A percentile compares a stretch with the other conserved stretches of the same genome.
These are phyloP conservation scores for Pyrochroa serraticornis DNA, from an alignment of 2,888 invertebrate species.

Conservation along the genomic window DNA sequence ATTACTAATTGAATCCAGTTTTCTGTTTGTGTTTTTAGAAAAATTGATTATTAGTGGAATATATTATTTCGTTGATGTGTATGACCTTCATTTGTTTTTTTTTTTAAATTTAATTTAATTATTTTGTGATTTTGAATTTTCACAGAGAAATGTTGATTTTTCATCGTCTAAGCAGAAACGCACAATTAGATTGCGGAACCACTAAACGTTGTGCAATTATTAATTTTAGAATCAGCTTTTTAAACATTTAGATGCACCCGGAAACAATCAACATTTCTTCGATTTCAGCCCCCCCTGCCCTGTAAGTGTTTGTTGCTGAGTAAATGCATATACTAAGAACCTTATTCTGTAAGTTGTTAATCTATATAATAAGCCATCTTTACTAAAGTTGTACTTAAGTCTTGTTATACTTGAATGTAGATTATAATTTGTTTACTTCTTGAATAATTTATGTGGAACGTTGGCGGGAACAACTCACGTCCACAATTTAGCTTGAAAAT, in stretches of 20 bases:
- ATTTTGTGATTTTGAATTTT: too few relatives aligned
- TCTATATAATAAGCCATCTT: conserved; percentile 28
- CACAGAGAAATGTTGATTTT: conserved; percentile 22
- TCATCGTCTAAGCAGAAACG: conserved; percentile 10
- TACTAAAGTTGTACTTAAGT: conserved; percentile 32
- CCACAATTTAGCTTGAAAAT: conserved; percentile 7
- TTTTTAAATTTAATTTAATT: neutral
- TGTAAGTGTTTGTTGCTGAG: conserved; percentile 28
- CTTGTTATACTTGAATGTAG: conserved; percentile 29
- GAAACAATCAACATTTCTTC: conserved; percentile 25
- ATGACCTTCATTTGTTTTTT: conserved; percentile 9
- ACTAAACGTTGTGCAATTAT: neutral
- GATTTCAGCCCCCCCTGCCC: conserved; percentile 1
- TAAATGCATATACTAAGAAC: conserved; percentile 21
- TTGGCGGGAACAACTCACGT: conserved; percentile 8
- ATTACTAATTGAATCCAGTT: conserved; percentile 7
- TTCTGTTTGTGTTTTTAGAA: conserved; percentile 12
- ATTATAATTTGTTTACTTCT: conserved; percentile 23
- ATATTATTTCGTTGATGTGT: conserved; percentile 16
- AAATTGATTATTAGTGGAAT: conserved; percentile 17
- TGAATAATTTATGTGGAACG: conserved; percentile 19
- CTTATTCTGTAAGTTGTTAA: conserved; percentile 33
- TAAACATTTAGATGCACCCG: conserved; percentile 10
- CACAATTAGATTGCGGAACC: conserved; percentile 21
- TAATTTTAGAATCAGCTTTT: conserved; percentile 3